Base-by-base conservation (phyloP, 2,797 vertebrate genomes). In the Pseudopleuronectes americanus region DNA sequence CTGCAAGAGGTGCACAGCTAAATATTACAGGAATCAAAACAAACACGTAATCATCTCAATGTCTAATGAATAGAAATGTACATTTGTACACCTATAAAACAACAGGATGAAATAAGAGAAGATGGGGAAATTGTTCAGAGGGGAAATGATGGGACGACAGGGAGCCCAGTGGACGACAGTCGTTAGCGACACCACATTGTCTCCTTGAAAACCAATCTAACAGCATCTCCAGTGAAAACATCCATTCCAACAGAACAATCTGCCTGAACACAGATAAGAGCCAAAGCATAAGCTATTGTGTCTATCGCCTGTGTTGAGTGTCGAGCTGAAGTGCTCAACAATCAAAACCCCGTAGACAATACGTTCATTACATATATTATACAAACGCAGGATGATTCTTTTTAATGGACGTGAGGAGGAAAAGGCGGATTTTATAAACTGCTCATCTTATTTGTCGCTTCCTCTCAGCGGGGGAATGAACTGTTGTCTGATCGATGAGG, bases 401-500 rank as follows among this genome's bases (percentile, higher is more conserved):
- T 6, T 17, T 43, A 4, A 43, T 12, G 31, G 17, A 12, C 22
- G 6, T 10, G 38, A 41, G 49, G 43, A 13, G 23, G 10, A 26
- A 55, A 23, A 19, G 14, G 16, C 22, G 22, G 49, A 49, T 63
- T 63, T 62, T 56, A 28, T 41, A 23, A 13, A 6, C 12, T 4
- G 23, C 21, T 24, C 12, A 0, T 54, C 9, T 23, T 21, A 68
- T 63, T 49, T 59, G 22, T 76, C 52, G 8, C 26, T 38, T 8
- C 45, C 8, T 45, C 61, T 48, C 57, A 54, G 58, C 57, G 26
- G 49, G 6, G 4, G 24, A 73, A 68, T 61, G 17, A 68, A 63
- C 49, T 8, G 58, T 67, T 38, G 53, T 80, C 43, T 70, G 58
- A 79, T 82, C 68, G 36, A 68, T 84, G 56, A 1, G 1, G 45